Conservation (phyloP, 1,140 invertebrate genomes). For the Caerostris darwini region DNA sequence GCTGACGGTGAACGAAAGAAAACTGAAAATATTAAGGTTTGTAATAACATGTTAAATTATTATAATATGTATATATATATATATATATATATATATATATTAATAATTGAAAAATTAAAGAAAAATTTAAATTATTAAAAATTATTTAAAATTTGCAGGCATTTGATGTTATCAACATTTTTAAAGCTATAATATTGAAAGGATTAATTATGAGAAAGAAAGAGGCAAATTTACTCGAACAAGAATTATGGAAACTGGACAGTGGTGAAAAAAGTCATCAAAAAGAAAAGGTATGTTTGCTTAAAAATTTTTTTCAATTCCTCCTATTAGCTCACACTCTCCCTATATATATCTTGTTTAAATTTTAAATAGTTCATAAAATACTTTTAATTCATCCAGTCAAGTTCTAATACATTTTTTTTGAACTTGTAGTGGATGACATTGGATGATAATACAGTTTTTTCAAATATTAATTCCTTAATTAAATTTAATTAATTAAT, state of each 20-base stretch:
- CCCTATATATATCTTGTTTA: no score
- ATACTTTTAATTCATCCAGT: no score
- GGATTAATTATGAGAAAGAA: background rate
- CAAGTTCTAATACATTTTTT: no score
- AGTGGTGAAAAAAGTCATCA: background rate
- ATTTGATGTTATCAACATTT: slow-evolving; percentile 44
- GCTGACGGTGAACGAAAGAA: background rate
- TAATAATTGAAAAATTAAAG: background rate
- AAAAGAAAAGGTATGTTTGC: background rate
- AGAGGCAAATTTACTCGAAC: background rate
- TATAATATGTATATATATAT: background rate
- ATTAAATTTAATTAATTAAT: no score
- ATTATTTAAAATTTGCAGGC: background rate
- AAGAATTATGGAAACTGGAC: slow-evolving; percentile 3
- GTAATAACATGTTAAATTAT: background rate
- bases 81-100: background rate
- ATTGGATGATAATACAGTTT: no score
- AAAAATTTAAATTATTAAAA: background rate
- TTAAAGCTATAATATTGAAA: background rate
- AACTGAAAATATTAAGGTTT: background rate
- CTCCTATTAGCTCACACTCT: no score
- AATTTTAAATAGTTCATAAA: no score
- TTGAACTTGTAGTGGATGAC: no score
- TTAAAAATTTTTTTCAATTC: background rate
- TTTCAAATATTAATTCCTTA: no score